phyloP scores from a whole-genome alignment of 2,888 invertebrate species.

The Lacanobia oleracea region DNA sequence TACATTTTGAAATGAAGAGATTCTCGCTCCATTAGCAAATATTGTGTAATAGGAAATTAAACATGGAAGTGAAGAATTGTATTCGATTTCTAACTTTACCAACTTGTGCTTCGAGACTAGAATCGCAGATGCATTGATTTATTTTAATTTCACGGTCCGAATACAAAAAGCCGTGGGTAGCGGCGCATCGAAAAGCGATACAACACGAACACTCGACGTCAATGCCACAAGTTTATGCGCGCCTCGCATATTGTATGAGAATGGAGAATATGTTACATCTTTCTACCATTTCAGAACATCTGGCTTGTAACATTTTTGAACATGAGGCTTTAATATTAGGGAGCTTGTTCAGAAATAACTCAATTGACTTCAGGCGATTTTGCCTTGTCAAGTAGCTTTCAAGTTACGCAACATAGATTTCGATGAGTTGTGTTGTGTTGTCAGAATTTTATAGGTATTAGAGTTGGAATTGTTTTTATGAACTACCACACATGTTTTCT shows the following conservation, averaged over 20 bases:
- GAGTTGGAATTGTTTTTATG: background rate
- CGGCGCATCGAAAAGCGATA: constrained; percentile 56
- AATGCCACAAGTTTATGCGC: constrained; percentile 66
- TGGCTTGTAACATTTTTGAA: constrained; percentile 27
- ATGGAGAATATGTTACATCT: constrained; percentile 40
- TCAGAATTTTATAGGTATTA: too few relatives aligned
- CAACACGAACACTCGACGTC: constrained; percentile 59
- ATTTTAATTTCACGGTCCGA: constrained; percentile 71
- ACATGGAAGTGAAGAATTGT: constrained; percentile 6
- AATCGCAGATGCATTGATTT: constrained; percentile 55
- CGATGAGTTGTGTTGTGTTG: too few relatives aligned
- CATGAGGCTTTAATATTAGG: constrained; percentile 9
- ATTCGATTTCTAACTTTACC: constrained; percentile 22
- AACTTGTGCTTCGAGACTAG: constrained; percentile 22
- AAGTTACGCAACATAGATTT: background rate
- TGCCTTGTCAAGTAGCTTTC: background rate
- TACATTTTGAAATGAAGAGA: constrained; percentile 2
- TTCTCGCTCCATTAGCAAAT: constrained; percentile 7
- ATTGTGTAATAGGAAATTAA: constrained; percentile 8
- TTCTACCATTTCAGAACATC: constrained; percentile 37
- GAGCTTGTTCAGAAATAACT: constrained; percentile 18
- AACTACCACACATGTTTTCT: background rate
- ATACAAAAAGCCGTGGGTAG: constrained; percentile 64
- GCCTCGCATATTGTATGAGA: constrained; percentile 66
- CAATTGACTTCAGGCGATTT: constrained; percentile 17